phyloP scores from a whole-genome alignment of 35 echinoderm and acorn worm species.

The Apostichopus parvimensis region DNA sequence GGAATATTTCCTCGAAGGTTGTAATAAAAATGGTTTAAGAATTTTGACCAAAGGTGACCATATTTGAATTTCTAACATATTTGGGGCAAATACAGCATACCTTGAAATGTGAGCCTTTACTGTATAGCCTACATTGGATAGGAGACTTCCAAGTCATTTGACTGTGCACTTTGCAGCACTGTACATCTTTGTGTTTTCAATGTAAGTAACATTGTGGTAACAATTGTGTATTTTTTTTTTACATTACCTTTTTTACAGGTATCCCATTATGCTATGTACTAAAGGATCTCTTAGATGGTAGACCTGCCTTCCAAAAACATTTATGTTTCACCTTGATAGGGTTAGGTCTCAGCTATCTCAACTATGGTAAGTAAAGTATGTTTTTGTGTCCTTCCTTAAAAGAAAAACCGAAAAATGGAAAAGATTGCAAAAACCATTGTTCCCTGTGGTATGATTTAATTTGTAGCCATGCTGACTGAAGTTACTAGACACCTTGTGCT shows the following conservation, averaged over 20 bases:
- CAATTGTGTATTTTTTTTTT: not conserved
- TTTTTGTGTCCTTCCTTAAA: no score
- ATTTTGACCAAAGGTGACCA: no score
- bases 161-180: not conserved
- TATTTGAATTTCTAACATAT: no score
- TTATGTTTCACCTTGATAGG: constrained; percentile 22
- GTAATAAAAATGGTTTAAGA: no score
- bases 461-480: no score
- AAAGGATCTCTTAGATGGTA: constrained; percentile 8
- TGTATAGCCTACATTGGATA: not conserved
- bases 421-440: no score
- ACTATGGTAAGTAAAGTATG: constrained; percentile 37
- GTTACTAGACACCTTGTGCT: no score
- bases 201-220: not conserved
- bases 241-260: not conserved
- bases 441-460: no score
- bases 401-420: no score
- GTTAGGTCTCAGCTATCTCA: not conserved
- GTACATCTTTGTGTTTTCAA: not conserved
- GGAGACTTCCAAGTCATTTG: not conserved
- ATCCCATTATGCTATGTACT: constrained; percentile 14
- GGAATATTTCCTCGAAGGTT: no score
- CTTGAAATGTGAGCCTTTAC: no score
- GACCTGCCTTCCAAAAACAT: constrained; percentile 21
- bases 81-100: no score